Percentiles rank a stretch among this genome's conserved stretches.
Conservation (phyloP, 2,797 vertebrate species). For the Eremophila alpestris region DNA sequence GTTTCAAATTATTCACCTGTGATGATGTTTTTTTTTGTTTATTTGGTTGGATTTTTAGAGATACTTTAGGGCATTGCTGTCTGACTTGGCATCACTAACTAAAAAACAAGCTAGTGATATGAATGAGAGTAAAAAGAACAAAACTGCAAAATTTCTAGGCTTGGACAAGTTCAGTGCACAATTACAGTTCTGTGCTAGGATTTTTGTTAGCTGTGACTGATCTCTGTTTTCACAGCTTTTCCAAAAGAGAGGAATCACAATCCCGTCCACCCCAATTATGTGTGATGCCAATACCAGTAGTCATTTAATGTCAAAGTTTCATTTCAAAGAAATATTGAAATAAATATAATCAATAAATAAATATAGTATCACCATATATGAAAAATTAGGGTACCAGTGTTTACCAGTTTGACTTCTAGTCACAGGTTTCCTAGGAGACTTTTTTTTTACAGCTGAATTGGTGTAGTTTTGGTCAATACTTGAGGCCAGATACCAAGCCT, state of each 20-base stretch:
- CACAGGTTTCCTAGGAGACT: background rate
- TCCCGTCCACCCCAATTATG: background rate
- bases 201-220: background rate
- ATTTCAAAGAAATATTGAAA: background rate
- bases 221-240: background rate
- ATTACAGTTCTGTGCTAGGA: background rate
- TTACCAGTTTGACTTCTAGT: background rate
- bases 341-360: background rate
- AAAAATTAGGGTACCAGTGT: background rate
- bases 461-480: background rate
- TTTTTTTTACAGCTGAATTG: background rate
- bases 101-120: background rate
- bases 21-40: accelerated
- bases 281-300: background rate
- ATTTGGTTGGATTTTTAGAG: background rate
- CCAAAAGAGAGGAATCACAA: background rate
- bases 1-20: background rate
- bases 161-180: background rate
- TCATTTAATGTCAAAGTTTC: background rate
- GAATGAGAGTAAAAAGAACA: background rate
- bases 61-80: background rate
- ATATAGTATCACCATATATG: background rate
- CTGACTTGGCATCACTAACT: background rate
- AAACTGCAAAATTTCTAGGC: background rate
- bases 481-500: background rate